Base-by-base conservation (phyloP, 2,888 invertebrate species). In the Aromia moschata region DNA sequence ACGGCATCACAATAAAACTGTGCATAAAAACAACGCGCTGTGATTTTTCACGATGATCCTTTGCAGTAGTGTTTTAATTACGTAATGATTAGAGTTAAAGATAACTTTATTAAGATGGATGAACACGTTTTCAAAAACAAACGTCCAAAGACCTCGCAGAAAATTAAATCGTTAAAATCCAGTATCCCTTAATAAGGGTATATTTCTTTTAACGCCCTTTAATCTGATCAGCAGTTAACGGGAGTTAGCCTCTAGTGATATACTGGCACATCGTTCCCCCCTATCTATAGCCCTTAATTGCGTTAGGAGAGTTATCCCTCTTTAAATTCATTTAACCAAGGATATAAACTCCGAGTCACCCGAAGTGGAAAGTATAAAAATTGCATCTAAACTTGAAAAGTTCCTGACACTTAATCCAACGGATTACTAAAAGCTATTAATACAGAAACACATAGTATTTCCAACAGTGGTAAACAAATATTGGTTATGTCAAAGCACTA, bases 191-290 rank as follows among this genome's bases (percentile, higher is more conserved):
- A 52, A 52, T 52, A 41, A 52, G 58, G 38, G 14, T 44, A 41
- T 20, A 16, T 56, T 64, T 57, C 64, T 67, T 64, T 65, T 69
- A 70, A 71, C 72, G 66, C 69, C 71, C 69, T 65, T 73, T 76
- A 77, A 78, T 77, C 78, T 74, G 74, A 75, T 76, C 74, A 72
- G 73, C 73, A 74, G 74, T 74, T 73, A 76, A 75, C 74, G 73
- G 71, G 54, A 40, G 40, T 52, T 52, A 25, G 38, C 59, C 56
- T 56, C 45, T 47, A 41, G 44, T 46, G 46, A 64, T 56, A 60
- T 58, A 57, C 54, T 49, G 54, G n/a, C n/a, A 49, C 47, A 37
- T 30, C 46, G 43, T 52, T 60, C 60, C 54, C 60, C 60, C 51
- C 59, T 58, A 63, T 66, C 62, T 54, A 65, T 60, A 70, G 63